These are phyloP conservation scores for Abscondita cerata DNA, from an alignment of 2,888 invertebrate genomes.

Conservation along the genomic window DNA sequence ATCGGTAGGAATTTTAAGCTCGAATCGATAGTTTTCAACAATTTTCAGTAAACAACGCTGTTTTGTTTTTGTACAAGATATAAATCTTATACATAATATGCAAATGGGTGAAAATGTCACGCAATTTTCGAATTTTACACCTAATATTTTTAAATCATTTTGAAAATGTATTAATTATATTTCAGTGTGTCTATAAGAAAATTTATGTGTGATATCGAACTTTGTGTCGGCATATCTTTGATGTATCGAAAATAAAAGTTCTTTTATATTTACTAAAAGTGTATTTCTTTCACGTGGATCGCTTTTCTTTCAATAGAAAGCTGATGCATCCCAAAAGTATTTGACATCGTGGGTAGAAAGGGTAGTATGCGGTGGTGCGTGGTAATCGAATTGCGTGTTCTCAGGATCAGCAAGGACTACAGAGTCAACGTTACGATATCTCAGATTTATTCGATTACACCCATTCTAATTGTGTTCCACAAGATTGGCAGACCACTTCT, in stretches of 20 bases:
- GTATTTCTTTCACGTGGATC: slow-evolving; percentile 14
- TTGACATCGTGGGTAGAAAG: slow-evolving; percentile 13
- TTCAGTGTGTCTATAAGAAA: background rate
- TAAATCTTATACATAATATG: slow-evolving; percentile 1
- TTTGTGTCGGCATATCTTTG: slow-evolving; percentile 9
- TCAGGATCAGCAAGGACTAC: slow-evolving; percentile 40
- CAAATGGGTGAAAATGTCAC: background rate
- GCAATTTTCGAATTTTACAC: background rate
- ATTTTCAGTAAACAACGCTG: too few species aligned
- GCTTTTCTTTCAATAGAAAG: slow-evolving; percentile 21
- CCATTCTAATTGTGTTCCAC: slow-evolving; percentile 39
- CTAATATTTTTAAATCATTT: background rate
- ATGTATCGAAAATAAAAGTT: slow-evolving; percentile 21
- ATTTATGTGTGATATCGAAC: background rate
- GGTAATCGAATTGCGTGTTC: slow-evolving; percentile 45
- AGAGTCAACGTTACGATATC: slow-evolving; percentile 35
- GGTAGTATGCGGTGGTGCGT: slow-evolving; percentile 35
- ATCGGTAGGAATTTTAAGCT: too few species aligned
- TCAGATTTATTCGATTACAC: slow-evolving; percentile 39
- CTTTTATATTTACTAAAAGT: slow-evolving; percentile 21
- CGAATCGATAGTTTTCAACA: too few species aligned
- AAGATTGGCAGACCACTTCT: slow-evolving; percentile 38
- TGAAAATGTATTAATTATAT: background rate
- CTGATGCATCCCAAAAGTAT: slow-evolving; percentile 21
- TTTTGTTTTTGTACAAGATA: background rate